phyloP scores from a whole-genome alignment of 2,797 vertebrate species.

The Enteromius anoplus region DNA sequence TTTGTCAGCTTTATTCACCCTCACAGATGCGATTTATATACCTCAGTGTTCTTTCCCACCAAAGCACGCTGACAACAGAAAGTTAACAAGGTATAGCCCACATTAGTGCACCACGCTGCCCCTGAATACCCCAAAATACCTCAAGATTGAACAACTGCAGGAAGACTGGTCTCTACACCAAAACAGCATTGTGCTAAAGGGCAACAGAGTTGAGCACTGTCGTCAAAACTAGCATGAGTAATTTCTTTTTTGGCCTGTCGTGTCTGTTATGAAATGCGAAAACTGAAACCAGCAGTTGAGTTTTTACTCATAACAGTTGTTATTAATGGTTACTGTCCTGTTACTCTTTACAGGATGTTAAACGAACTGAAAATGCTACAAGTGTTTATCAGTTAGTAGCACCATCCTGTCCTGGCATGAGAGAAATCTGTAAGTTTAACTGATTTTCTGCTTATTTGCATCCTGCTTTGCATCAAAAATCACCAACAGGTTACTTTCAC shows the following conservation, averaged over 20 bases:
- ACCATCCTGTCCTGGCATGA: slow-evolving; percentile 11
- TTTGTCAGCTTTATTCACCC: slow-evolving; percentile 47
- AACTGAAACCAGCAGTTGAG: slow-evolving; percentile 20
- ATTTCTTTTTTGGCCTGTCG: neutral
- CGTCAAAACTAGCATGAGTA: slow-evolving; percentile 1
- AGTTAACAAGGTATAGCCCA: slow-evolving; percentile 46
- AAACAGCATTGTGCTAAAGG: slow-evolving; percentile 30
- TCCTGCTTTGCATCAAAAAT: slow-evolving; percentile 64
- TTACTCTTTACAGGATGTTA: neutral
- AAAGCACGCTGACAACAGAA: slow-evolving; percentile 40
- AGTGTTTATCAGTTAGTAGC: neutral
- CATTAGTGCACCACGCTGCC: slow-evolving; percentile 51
- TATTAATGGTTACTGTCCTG: neutral
- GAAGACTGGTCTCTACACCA: slow-evolving; percentile 35
- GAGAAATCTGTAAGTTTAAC: neutral
- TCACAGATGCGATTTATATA: slow-evolving; percentile 51
- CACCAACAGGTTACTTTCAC: slow-evolving; percentile 11
- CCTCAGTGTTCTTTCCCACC: slow-evolving; percentile 54
- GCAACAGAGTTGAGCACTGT: slow-evolving; percentile 4
- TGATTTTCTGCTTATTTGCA: slow-evolving; percentile 59
- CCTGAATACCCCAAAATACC: slow-evolving; percentile 44
- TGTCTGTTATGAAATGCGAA: slow-evolving; percentile 2
- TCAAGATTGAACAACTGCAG: slow-evolving; percentile 46
- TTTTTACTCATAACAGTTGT: slow-evolving; percentile 1
- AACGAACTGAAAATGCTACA: neutral